Base-by-base conservation (phyloP, 2,797 vertebrate species). In the Gambelia wislizenii region DNA sequence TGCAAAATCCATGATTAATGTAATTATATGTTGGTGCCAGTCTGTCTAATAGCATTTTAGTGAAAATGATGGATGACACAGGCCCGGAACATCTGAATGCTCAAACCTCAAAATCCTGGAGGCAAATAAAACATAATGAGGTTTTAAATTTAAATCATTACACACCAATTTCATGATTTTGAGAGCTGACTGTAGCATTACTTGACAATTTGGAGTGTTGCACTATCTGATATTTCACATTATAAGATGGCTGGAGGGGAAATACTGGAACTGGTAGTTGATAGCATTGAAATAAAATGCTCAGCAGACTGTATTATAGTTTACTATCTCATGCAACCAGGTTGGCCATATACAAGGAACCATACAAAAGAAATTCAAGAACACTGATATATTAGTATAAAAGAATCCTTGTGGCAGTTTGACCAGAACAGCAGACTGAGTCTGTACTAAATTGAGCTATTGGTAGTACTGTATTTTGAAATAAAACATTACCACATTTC, bases 41-140 rank as follows among this genome's bases (percentile, higher is more conserved):
- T 64, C 36, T 76, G 39, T 88, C 33, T 42, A 27, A 30, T 76
- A 49, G 4, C 14, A 75, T 49, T 88, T 61, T 61, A 64, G 42
- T 83, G 49, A n/a, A 61, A 83, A 79, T 83, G 44, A 83, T 83
- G 44, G 59, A 64, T 47, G 61, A 87, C 25, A 54, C 85, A 70
- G 20, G 3, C 22, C 72, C 56, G 79, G 69, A 83, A 33, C 36
- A n/a, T 44, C 36, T 76, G 44, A 83, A 72, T 10, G 30, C 61
- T 30, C 39, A 56, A 76, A 44, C 12, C 2, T 64, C 30, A 81
- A 33, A 56, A 80, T 52, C 70, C 20, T 76, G n/a, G 56, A 76
- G 59, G 72, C 42, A 88, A 75, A 76, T 83, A 77, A 76, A 85
- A 85, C 22, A 42, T 76, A 88, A 76, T 49, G 54, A 76, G 13